Percentiles rank a stretch among this genome's conserved stretches.
Conservation (phyloP, 2,797 vertebrate species). For the Fundulus diaphanus region DNA sequence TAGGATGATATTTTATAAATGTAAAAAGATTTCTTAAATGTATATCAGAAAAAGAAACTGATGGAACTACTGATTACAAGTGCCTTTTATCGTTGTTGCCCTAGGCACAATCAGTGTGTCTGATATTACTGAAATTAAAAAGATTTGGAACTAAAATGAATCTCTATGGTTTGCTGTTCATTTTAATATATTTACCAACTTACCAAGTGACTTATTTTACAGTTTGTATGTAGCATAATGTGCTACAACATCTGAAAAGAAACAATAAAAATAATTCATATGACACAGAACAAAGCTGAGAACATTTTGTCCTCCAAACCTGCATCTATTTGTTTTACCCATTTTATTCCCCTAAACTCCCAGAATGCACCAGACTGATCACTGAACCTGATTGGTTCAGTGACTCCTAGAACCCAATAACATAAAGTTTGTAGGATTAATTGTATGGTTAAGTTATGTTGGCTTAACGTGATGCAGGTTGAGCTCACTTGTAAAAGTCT, state of each 20-base stretch:
- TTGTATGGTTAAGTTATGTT: not conserved
- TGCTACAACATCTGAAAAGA: not conserved
- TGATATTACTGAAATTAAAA: slow-evolving; percentile 14
- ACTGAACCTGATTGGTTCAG: too few relatives aligned
- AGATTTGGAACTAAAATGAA: not conserved
- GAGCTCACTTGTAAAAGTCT: not conserved
- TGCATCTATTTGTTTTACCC: not conserved
- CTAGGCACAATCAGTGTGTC: slow-evolving; percentile 3
- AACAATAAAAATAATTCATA: not conserved
- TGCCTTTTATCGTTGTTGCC: slow-evolving; percentile 43
- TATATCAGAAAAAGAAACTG: slow-evolving; percentile 84
- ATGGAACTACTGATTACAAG: slow-evolving; percentile 56
- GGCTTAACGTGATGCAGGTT: too few relatives aligned
- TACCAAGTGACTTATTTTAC: not conserved
- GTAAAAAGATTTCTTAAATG: slow-evolving; percentile 95
- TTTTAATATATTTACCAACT: not conserved
- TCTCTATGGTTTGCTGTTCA: not conserved
- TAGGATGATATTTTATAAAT: slow-evolving; percentile 90
- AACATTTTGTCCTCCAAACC: not conserved
- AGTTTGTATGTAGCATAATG: not conserved
- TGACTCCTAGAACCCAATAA: not conserved
- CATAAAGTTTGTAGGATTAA: not conserved
- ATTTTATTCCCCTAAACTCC: not conserved
- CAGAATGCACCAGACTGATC: not conserved
- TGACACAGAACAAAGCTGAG: not conserved